Percentiles rank a stretch among this genome's conserved stretches.
phyloP scores from a whole-genome alignment of 1,140 invertebrate genomes.

The Drosophila triauraria region DNA sequence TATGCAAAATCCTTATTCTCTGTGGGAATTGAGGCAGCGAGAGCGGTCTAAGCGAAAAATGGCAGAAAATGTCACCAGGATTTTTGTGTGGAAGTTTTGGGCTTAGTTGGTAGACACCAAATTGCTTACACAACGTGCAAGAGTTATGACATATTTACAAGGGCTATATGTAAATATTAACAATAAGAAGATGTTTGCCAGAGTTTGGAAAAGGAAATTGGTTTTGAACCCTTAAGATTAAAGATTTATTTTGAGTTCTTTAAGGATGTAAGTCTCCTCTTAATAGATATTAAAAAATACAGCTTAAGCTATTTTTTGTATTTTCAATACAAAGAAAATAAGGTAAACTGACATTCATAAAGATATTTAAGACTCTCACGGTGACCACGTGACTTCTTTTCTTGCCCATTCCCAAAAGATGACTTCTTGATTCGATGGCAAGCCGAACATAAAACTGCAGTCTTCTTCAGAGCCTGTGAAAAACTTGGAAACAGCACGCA shows the following conservation, averaged over 20 bases:
- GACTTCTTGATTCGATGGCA: constrained; percentile 9
- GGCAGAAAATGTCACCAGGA: constrained; percentile 17
- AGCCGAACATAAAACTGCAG: constrained; percentile 13
- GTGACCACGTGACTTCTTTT: not conserved
- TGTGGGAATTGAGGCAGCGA: not conserved
- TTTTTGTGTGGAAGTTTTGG: constrained; percentile 37
- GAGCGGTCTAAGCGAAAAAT: not conserved
- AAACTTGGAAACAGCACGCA: constrained; percentile 55
- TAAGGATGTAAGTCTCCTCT: not conserved
- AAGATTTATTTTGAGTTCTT: not conserved
- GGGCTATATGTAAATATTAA: constrained; percentile 8
- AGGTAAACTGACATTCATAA: not conserved
- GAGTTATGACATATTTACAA: constrained; percentile 18
- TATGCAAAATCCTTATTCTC: constrained; percentile 13
- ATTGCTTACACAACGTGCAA: constrained; percentile 7
- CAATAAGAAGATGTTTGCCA: not conserved
- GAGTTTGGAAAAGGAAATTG: not conserved
- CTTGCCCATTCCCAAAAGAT: not conserved
- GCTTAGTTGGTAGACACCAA: constrained; percentile 8
- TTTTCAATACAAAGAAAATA: not conserved
- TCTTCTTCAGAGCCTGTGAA: constrained; percentile 3
- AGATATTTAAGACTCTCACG: not conserved
- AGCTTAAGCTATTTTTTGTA: too few relatives aligned
- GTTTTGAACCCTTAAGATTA: not conserved
- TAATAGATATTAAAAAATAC: not conserved